phyloP scores from a whole-genome alignment of 1,140 invertebrate species.

The Pogonomyrmex barbatus region DNA sequence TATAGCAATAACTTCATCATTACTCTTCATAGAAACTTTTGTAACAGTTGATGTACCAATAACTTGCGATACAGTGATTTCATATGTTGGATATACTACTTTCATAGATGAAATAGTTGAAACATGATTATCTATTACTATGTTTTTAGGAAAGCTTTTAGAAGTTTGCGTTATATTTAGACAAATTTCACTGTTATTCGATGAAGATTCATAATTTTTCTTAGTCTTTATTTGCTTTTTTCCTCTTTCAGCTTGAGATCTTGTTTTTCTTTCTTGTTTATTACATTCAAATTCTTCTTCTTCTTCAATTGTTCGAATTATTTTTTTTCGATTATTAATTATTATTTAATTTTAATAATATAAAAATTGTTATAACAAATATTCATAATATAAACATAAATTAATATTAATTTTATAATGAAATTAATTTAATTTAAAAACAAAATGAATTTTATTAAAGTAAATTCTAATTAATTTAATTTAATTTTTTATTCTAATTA shows the following conservation, averaged over 20 bases:
- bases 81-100: background rate
- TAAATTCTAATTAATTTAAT: background rate
- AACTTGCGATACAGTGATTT: background rate
- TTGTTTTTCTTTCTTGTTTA: constrained; percentile 1
- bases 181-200: background rate
- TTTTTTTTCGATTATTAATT: background rate
- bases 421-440: no score
- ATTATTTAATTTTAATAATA: background rate
- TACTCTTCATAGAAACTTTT: background rate
- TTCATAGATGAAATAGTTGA: background rate
- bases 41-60: background rate
- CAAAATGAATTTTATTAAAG: no score
- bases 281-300: constrained; percentile 2
- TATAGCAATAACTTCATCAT: background rate
- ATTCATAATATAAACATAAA: background rate
- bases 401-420: background rate
- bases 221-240: background rate
- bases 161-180: background rate
- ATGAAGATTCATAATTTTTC: background rate
- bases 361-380: background rate
- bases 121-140: background rate
- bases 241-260: background rate
- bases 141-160: background rate
- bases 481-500: no score
- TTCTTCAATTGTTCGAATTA: background rate